Conservation (phyloP, 2,113 vertebrate genomes). For the Ramphastos sulfuratus region DNA sequence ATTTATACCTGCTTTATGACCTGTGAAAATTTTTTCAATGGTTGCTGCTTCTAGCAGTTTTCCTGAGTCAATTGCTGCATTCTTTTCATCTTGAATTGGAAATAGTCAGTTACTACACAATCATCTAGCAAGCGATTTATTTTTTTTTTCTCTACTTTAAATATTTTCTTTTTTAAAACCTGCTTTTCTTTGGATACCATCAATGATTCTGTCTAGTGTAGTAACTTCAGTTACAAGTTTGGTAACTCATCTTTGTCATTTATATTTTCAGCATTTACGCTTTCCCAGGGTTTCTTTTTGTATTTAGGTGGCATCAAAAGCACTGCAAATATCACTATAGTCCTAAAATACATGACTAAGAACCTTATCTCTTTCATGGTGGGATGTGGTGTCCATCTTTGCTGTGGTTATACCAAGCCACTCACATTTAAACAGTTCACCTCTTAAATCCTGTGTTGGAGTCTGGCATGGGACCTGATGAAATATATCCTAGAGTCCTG, state of each 20-base stretch:
- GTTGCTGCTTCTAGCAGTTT: background rate
- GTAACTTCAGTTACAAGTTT: background rate
- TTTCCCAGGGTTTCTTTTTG: background rate
- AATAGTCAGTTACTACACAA: background rate
- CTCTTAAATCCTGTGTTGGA: background rate
- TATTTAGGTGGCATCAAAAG: background rate
- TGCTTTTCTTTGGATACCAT: background rate
- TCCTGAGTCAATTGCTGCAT: fast-evolving
- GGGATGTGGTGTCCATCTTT: background rate
- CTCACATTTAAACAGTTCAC: background rate
- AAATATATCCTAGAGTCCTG: too few species aligned
- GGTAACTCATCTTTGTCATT: background rate
- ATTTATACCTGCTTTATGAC: background rate
- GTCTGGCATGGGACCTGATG: background rate
- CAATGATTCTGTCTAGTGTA: background rate
- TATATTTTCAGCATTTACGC: background rate
- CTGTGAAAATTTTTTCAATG: background rate
- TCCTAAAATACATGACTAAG: background rate
- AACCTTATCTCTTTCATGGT: background rate
- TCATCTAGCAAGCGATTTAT: background rate
- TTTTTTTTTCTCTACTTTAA: background rate
- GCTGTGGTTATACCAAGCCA: background rate
- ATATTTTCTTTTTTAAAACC: background rate
- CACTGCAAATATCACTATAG: background rate
- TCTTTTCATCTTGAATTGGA: background rate